Evolutionary conservation across 2,113 vertebrate genomes (phyloP), one percentile per base, ranked within the genome.

Genomic region (Coturnix japonica): DNA sequence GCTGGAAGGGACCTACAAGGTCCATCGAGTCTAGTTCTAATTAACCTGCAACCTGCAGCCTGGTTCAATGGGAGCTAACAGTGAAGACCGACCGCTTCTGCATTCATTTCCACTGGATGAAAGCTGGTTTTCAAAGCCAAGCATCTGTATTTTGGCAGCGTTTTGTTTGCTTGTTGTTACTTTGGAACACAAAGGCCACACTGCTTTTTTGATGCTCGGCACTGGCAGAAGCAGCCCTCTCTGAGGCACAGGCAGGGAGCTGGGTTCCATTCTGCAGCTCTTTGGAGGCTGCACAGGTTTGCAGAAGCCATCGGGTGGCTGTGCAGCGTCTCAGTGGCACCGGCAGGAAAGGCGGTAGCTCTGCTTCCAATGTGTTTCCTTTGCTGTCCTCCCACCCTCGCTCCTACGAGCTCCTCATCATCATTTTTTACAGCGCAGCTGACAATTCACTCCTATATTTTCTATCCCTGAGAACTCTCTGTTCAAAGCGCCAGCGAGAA

Each of bases 321-420:
- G 79, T 15, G 71, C 90, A 89, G 74, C 3, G 1, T 59, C 91
- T 93, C 78, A 2, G 56, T 2, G 7, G 31, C 75, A 37, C 77
- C 91, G 22, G 5, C 92, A 92, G 94, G 95, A 91, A 92, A 95
- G 92, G 91, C 73, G 3, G 90, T 43, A 95, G 88, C 86, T 94
- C 89, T 66, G 94, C 89, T 82, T 67, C 94, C 87, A 92, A 81
- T 44, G 92, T 79, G 89, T 87, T 96, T 96, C 95, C 96, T 89
- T 65, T 94, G 87, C 92, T 92, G 94, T 96, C 94, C 95, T 96
- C 95, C 95, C 95, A 96, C 94, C 92, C 94, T 74, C 14, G 25
- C 73, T 96, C 91, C 92, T 94, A 93, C 26, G 7, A 96, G 91
- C 95, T 89, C 85, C 94, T 95, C 94, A 82, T 91, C 95, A 84